These are phyloP conservation scores for Drosophila pseudoobscura DNA, from an alignment of 1,140 invertebrate genomes.

Conservation along the genomic window DNA sequence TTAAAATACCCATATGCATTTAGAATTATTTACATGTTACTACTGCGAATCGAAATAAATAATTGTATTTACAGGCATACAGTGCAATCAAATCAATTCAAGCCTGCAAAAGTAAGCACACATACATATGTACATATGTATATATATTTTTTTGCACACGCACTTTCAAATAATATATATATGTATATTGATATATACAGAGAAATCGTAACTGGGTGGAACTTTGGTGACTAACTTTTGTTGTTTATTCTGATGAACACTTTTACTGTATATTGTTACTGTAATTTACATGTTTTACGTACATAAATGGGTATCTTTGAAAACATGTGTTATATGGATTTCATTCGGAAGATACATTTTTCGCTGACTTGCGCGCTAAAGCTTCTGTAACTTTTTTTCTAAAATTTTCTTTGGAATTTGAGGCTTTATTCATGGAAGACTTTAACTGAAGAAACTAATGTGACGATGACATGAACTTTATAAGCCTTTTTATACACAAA, in stretches of 20 bases:
- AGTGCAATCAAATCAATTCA: no score
- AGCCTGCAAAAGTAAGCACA: no score
- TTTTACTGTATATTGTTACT: conserved; percentile 1
- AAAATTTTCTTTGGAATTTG: conserved; percentile 8
- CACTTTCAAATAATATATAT: conserved; percentile 27
- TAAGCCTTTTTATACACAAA: conserved; percentile 40
- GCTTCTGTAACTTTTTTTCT: conserved; percentile 13
- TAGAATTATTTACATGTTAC: no score
- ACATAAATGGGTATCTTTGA: conserved; percentile 23
- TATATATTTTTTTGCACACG: conserved; percentile 5
- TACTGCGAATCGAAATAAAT: no score
- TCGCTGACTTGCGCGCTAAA: conserved; percentile 30
- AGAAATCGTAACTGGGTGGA: conserved; percentile 50
- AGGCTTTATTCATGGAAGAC: conserved; percentile 15
- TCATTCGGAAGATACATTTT: conserved; percentile 53
- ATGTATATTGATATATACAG: conserved; percentile 48
- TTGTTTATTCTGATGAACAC: background rate
- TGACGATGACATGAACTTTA: conserved; percentile 21
- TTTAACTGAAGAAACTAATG: no score
- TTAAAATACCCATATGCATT: no score
- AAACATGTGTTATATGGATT: conserved; percentile 53
- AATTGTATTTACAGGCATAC: conserved; percentile 1
- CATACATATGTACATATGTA: conserved; percentile 20
- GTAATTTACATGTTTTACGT: conserved; percentile 24
- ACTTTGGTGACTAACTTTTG: conserved; percentile 55